Conservation (phyloP, 2,113 vertebrate species). For the Dasyurus viverrinus region DNA sequence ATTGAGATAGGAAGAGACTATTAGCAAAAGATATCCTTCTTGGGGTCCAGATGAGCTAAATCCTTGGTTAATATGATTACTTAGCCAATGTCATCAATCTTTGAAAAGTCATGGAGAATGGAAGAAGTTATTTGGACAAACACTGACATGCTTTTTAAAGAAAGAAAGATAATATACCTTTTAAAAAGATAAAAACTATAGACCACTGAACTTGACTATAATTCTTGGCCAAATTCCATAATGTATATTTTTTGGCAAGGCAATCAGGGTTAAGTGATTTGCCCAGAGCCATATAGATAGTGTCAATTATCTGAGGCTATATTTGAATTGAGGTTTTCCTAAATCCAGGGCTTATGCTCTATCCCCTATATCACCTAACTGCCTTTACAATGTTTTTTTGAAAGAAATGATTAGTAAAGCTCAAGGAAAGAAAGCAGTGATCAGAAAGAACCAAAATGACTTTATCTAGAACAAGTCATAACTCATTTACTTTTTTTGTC, state of each 20-base stretch:
- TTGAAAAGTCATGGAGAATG: background rate
- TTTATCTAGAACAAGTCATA: background rate
- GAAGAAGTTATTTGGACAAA: background rate
- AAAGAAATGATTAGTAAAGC: background rate
- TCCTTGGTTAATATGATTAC: background rate
- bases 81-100: background rate
- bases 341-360: too few relatives aligned
- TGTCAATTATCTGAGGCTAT: too few relatives aligned
- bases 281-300: too few relatives aligned
- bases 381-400: background rate
- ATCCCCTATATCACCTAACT: too few relatives aligned
- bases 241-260: background rate
- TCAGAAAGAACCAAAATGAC: background rate
- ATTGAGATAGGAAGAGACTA: background rate
- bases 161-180: background rate
- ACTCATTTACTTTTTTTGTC: background rate
- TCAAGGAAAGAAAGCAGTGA: background rate
- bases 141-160: background rate
- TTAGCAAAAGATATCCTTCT: background rate
- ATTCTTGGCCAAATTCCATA: background rate
- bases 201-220: background rate
- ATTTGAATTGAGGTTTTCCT: too few relatives aligned
- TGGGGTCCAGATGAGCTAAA: background rate
- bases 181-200: background rate
- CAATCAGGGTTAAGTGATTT: too few relatives aligned